Evolutionary conservation across 2,797 vertebrate species (phyloP).

Genomic region (Characodon lateralis): DNA sequence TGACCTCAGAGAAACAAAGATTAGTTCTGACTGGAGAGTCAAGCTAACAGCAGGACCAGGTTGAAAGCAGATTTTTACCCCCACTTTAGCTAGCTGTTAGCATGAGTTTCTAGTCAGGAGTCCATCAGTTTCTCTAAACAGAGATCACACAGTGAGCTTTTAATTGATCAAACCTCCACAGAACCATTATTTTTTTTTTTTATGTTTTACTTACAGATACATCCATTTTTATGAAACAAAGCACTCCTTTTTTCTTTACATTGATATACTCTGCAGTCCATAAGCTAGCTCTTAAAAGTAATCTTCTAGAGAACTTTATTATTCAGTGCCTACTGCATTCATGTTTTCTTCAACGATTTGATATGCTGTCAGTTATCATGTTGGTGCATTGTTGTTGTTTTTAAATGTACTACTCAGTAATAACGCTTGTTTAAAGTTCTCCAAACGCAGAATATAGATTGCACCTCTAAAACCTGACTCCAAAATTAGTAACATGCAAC

Average conservation of each 20-base stretch:
- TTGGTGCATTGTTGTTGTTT: background rate
- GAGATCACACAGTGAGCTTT: background rate
- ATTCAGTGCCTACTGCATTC: constrained; percentile 8
- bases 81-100: background rate
- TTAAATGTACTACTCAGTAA: background rate
- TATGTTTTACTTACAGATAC: too few relatives aligned
- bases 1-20: background rate
- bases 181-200: too few relatives aligned
- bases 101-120: background rate
- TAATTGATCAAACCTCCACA: background rate
- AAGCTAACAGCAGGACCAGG: background rate
- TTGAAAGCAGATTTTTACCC: background rate
- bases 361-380: constrained; percentile 1
- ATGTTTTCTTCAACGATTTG: background rate
- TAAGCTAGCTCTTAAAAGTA: background rate
- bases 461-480: background rate
- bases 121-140: background rate
- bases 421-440: background rate
- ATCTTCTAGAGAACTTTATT: background rate
- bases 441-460: constrained; percentile 10
- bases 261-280: background rate
- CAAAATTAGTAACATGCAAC: constrained; percentile 3
- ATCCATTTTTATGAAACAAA: background rate
- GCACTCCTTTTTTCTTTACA: background rate
- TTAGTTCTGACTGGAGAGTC: background rate